A percentile compares a stretch with the other conserved stretches of the same genome.
phyloP scores from a whole-genome alignment of 1,140 invertebrate species.

The Hesperophylax magnus region DNA sequence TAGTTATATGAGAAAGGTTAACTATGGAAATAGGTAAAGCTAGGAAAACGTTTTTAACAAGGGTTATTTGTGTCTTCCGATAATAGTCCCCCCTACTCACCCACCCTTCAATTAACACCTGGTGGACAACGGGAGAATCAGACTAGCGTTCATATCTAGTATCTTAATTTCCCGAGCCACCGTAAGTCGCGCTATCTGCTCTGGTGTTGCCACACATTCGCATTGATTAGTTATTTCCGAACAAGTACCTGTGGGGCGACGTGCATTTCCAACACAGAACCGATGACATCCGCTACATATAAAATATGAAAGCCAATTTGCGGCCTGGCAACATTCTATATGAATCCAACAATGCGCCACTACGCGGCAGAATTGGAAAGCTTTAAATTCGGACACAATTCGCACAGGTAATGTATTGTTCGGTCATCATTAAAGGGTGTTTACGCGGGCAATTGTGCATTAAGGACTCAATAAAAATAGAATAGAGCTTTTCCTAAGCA shows the following conservation, averaged over 20 bases:
- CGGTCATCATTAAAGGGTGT: slow-evolving; percentile 4
- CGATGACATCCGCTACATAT: slow-evolving; percentile 47
- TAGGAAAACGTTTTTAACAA: too few relatives aligned
- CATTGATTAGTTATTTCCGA: slow-evolving; percentile 41
- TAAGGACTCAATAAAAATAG: background rate
- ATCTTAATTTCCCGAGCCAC: slow-evolving; percentile 10
- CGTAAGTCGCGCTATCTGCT: background rate
- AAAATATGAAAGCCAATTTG: slow-evolving; percentile 55
- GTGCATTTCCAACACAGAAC: background rate
- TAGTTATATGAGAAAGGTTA: too few relatives aligned
- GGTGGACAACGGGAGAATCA: too few relatives aligned
- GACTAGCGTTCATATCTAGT: too few relatives aligned
- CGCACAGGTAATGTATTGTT: slow-evolving; percentile 18
- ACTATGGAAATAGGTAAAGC: too few relatives aligned
- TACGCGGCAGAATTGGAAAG: slow-evolving; percentile 12
- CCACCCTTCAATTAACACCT: too few relatives aligned
- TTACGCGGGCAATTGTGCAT: background rate
- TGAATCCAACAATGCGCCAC: slow-evolving; percentile 21
- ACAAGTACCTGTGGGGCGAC: background rate
- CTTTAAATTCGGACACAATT: slow-evolving; percentile 11
- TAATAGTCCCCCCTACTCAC: too few relatives aligned
- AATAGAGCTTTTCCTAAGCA: too few relatives aligned
- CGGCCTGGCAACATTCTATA: slow-evolving; percentile 30
- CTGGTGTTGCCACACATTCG: slow-evolving; percentile 11
- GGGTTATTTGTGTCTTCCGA: too few relatives aligned